Evolutionary conservation across 2,113 vertebrate species (phyloP).

Genomic region (Myiopsitta monachus): DNA sequence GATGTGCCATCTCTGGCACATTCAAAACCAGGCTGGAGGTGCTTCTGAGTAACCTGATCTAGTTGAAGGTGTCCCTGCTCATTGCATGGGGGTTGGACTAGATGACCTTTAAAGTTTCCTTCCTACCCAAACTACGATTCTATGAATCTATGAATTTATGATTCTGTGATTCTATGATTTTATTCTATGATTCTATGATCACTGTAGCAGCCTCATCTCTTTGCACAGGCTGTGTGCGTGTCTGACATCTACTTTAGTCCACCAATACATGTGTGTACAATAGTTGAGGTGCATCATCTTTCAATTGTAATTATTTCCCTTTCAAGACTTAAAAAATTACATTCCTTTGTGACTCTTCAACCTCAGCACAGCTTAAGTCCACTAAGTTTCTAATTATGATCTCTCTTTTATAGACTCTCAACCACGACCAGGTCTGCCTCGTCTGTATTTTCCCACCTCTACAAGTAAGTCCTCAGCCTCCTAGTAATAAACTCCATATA

Average conservation of each 20-base stretch:
- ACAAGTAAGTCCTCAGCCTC: background rate
- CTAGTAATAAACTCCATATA: background rate
- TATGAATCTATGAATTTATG: background rate
- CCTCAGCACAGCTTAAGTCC: background rate
- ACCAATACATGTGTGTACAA: background rate
- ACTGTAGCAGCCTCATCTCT: background rate
- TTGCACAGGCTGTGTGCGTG: background rate
- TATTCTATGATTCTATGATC: background rate
- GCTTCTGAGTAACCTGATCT: background rate
- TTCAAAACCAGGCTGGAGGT: background rate
- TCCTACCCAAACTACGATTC: background rate
- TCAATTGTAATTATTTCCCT: background rate
- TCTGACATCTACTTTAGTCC: background rate
- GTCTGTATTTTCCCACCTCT: background rate
- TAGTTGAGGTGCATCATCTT: background rate
- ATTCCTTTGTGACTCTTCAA: background rate
- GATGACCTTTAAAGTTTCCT: background rate
- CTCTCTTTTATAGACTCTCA: background rate
- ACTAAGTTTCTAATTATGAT: background rate
- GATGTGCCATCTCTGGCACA: background rate
- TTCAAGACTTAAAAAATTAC: background rate
- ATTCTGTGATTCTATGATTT: background rate
- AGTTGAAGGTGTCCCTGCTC: background rate
- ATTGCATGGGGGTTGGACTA: background rate
- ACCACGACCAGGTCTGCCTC: background rate